These are phyloP conservation scores for Ectemnius continuus DNA, from an alignment of 2,888 invertebrate species.

Conservation along the genomic window DNA sequence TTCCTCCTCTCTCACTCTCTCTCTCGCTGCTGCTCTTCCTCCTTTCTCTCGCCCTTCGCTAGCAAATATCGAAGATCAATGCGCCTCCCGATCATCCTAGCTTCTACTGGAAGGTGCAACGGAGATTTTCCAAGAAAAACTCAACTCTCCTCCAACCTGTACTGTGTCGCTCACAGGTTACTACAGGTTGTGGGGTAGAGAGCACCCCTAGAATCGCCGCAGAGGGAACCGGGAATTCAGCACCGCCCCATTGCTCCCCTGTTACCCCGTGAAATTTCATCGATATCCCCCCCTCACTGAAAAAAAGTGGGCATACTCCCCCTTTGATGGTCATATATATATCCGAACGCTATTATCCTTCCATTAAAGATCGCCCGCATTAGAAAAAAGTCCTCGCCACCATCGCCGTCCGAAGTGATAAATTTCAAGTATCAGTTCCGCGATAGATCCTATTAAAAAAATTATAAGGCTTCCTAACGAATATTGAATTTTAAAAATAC, in stretches of 20 bases:
- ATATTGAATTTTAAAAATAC: no score
- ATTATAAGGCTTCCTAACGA: no score
- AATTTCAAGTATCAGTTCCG: not conserved
- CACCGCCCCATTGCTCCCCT: slow-evolving; percentile 12
- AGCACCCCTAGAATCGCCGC: not conserved
- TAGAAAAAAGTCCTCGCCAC: not conserved
- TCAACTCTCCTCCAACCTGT: slow-evolving; percentile 16
- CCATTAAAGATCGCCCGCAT: slow-evolving; percentile 13
- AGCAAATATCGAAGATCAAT: no score
- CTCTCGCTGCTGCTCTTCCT: slow-evolving; percentile 6
- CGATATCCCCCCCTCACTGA: slow-evolving; percentile 12
- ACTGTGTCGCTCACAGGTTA: slow-evolving; percentile 30
- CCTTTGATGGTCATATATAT: slow-evolving; percentile 3
- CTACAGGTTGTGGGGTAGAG: slow-evolving; percentile 24
- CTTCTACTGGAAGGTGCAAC: no score
- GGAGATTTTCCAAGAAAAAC: no score
- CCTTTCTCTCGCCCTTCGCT: not conserved
- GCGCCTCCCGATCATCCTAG: no score
- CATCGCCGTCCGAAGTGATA: not conserved
- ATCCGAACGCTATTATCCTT: slow-evolving; percentile 29
- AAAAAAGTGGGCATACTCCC: slow-evolving; percentile 15
- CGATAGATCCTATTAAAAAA: no score
- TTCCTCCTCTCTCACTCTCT: not conserved
- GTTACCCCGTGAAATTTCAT: slow-evolving; percentile 28
- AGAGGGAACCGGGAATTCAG: not conserved